Percentiles rank a stretch among this genome's conserved stretches.
Evolutionary conservation across 2,113 vertebrate species (phyloP).

Genomic region (Naja naja): DNA sequence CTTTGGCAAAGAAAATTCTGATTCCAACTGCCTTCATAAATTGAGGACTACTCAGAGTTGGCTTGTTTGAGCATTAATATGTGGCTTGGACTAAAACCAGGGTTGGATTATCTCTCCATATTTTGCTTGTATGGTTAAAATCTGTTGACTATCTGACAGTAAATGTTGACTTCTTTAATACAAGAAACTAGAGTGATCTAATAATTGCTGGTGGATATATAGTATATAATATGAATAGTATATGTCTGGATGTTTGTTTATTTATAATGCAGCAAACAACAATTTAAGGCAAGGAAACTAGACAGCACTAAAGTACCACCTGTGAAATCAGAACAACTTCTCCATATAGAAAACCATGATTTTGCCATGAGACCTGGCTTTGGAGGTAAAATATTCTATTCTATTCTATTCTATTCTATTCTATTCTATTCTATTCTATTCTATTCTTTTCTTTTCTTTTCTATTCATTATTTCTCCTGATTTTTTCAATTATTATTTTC

Average conservation of each 20-base stretch:
- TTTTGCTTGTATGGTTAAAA: neutral
- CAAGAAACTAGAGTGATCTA: neutral
- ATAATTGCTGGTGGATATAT: neutral
- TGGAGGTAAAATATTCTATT: slow-evolving; percentile 74
- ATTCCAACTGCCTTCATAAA: neutral
- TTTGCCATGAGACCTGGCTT: slow-evolving; percentile 90
- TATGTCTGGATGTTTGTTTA: neutral
- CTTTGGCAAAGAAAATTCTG: too few species aligned
- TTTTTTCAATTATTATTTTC: neutral
- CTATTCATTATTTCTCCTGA: neutral
- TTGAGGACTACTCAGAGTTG: neutral
- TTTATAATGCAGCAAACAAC: slow-evolving; percentile 70
- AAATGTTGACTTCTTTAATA: neutral
- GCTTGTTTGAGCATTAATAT: neutral
- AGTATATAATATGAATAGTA: neutral
- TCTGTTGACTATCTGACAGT: neutral
- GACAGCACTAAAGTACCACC: slow-evolving; percentile 84
- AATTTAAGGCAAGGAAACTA: slow-evolving; percentile 81
- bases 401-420: neutral
- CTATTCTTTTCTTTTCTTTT: too few species aligned
- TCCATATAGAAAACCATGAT: slow-evolving; percentile 87
- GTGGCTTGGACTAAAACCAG: neutral
- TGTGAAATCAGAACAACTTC: slow-evolving; percentile 82
- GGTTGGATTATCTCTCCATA: neutral
- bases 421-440: neutral